Base-by-base conservation (phyloP, 2,888 invertebrate genomes). In the Chrysodeixis includens region DNA sequence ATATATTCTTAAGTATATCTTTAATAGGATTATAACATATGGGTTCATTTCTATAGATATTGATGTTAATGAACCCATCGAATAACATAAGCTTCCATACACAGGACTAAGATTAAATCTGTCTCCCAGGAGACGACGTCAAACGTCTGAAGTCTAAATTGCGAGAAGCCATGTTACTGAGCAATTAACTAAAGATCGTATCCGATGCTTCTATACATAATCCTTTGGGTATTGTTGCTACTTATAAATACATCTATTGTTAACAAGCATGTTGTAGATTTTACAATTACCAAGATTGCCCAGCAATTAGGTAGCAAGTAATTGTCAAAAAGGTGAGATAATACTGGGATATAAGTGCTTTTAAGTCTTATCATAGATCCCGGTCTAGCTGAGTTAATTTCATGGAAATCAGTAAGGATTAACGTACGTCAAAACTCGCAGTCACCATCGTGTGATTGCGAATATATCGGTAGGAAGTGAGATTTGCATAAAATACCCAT, bases 101-200 rank as follows among this genome's bases (percentile, higher is more conserved):
- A 49, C 20, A 49, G 46, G 10, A 49, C 18, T 40, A 22, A 56
- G 44, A 52, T 30, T 18, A 57, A 49, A 56, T 49, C 20, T 10
- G 32, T 30, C 53, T 73, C 73, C 73, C 73, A 4, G n/a, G 73
- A 62, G 73, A 44, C 14, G 3, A 9, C 66, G 22, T 56, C 49
- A 30, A 18, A 54, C 61, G 20, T 72, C 67, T 69, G 71, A 61
- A 76, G 71, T 71, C 74, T 73, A 69, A 76, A 76, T 79, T 71
- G 56, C 69, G 59, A 73, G 70, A 62, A 32, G 53, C 60, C 30
- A 49, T 57, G 72, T 69, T 69, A 62, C 35, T 60, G 35, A 44
- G 58, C 56, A 68, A 78, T 70, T 69, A 77, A 66, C 69, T 56
- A 30, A 60, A 69, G 56, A 73, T 73, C 49, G 56, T 56, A 73